Evolutionary conservation across 2,888 invertebrate genomes (phyloP), one percentile per base, ranked within the genome.

Genomic region (Furcula furcula): DNA sequence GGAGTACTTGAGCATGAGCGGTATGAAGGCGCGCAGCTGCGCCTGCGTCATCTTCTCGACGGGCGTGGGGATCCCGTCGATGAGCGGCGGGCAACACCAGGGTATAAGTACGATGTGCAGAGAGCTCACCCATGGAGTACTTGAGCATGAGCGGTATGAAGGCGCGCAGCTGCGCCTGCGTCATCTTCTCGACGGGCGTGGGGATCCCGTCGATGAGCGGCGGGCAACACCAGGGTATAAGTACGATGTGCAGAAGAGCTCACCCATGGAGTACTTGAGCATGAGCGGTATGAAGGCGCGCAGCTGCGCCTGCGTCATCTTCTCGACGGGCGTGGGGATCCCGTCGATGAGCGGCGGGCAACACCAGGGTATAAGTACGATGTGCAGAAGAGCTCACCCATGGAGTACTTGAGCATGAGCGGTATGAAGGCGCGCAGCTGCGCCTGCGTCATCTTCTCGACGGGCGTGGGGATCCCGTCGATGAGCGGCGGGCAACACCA

Each of bases 11-110:
- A 98, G 91, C 98, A 98, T 98, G 61, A 98, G 92, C 46, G 98
- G 98, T 65, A 98, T 98, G 83, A 98, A 98, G 39, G 98, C 98
- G 63, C 98, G 87, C 41, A 98, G 90, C 85, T 98, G 98, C 34
- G 98, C 98, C 90, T 98, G 98, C 23, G 98, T 98, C 98, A 98
- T 98, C 91, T 98, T 98, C 89, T 98, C 98, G 0, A 98, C 98
- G 9, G 98, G 98, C 41, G 98, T 98, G 47, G 98, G 98, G 76
- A 98, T 98, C 47, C 98, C 98, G 86, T 98, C 98, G 13, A 12
- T 22, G 11, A 37, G 16, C 16, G 16, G 16, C 16, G 16, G 0
- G 16, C 16, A 16, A 16, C n/a, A n/a, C n/a, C n/a, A n/a, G n/a
- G n/a, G n/a, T n/a, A n/a, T n/a, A n/a, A n/a, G n/a, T n/a, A n/a